phyloP scores from a whole-genome alignment of 2,888 invertebrate genomes.

The Dichetophora obliterata region DNA sequence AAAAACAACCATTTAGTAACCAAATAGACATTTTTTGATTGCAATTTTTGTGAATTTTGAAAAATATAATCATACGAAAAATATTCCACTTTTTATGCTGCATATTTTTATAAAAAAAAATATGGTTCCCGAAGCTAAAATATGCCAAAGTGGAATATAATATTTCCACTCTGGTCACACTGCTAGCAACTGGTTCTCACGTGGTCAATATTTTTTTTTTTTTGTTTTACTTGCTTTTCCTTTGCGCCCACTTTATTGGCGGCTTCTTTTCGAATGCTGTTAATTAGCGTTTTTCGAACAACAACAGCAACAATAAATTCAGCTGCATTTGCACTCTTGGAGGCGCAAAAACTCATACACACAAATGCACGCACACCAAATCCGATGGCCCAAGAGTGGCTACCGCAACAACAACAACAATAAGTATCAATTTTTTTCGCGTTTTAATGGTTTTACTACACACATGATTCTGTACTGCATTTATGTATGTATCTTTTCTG shows the following conservation, averaged over 20 bases:
- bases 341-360: neutral
- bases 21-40: no score
- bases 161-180: no score
- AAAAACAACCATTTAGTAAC: no score
- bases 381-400: neutral
- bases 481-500: neutral
- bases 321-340: slow-evolving; percentile 12
- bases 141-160: no score
- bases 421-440: neutral
- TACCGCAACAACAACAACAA: slow-evolving; percentile 16
- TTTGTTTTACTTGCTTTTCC: neutral
- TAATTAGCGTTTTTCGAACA: slow-evolving; percentile 22
- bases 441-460: neutral
- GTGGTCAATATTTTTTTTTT: neutral
- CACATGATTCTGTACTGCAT: neutral
- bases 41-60: no score
- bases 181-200: no score
- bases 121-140: no score
- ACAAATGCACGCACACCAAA: neutral
- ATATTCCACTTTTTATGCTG: no score
- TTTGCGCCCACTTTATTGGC: slow-evolving; percentile 2
- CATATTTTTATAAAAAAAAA: no score
- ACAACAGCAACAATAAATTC: slow-evolving; percentile 13
- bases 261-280: slow-evolving; percentile 25
- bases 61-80: no score